Evolutionary conservation across 2,113 vertebrate genomes (phyloP).

Genomic region (Phycodurus eques): DNA sequence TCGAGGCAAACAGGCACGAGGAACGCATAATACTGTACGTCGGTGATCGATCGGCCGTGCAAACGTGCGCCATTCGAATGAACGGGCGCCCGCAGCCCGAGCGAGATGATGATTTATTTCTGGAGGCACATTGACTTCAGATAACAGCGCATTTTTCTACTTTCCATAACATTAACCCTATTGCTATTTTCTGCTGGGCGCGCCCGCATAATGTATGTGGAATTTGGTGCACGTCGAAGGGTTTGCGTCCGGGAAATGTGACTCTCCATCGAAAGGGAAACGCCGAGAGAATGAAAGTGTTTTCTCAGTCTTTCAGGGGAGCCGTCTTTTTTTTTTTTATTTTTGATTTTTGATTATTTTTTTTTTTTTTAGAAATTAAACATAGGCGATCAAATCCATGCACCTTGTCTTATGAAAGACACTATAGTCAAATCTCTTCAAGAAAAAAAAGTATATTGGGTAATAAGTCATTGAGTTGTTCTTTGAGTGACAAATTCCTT

Average conservation of each 20-base stretch:
- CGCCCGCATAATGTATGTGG: constrained; percentile 14
- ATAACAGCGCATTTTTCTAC: constrained; percentile 54
- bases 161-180: constrained; percentile 55
- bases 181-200: constrained; percentile 33
- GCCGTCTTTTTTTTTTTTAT: no score
- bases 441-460: no score
- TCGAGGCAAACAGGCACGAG: constrained; percentile 46
- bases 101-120: constrained; percentile 63
- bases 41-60: constrained; percentile 59
- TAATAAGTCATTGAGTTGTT: no score
- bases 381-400: no score
- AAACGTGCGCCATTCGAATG: constrained; percentile 65
- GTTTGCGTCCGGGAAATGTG: neutral
- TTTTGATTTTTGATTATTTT: no score
- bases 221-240: neutral
- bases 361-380: no score
- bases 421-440: no score
- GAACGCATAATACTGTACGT: constrained; percentile 38
- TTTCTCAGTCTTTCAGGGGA: no score
- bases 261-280: neutral
- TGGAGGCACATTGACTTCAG: constrained; percentile 55
- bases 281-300: neutral
- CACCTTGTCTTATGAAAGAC: no score
- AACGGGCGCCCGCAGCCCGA: constrained; percentile 59
- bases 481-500: no score